phyloP scores from a whole-genome alignment of 2,888 invertebrate genomes.

The Campopleginae sp. region DNA sequence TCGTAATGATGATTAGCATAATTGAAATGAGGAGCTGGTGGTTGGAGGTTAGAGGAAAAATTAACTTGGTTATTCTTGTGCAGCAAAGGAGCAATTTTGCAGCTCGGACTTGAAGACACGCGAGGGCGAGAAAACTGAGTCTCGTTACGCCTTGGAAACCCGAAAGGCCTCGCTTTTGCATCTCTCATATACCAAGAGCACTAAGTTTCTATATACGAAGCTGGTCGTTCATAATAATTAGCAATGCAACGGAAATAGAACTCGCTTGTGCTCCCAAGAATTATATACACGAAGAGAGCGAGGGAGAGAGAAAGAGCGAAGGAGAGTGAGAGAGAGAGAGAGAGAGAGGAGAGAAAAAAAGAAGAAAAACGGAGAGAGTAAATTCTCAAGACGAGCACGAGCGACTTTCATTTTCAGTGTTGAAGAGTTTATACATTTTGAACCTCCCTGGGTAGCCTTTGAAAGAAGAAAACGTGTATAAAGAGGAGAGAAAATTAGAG shows the following conservation, averaged over 20 bases:
- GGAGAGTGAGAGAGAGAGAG: neutral
- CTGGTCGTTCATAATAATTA: slow-evolving; percentile 78
- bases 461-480: neutral
- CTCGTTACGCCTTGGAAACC: slow-evolving; percentile 24
- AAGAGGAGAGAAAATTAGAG: slow-evolving; percentile 7
- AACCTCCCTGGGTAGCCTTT: slow-evolving; percentile 9
- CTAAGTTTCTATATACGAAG: slow-evolving; percentile 36
- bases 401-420: slow-evolving; percentile 42
- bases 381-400: slow-evolving; percentile 39
- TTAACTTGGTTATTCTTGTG: slow-evolving; percentile 57
- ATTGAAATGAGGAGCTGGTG: neutral
- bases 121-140: slow-evolving; percentile 28
- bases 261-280: slow-evolving; percentile 40
- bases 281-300: slow-evolving; percentile 19
- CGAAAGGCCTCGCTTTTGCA: slow-evolving; percentile 38
- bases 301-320: neutral
- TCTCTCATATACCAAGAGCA: slow-evolving; percentile 20
- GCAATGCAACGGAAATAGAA: slow-evolving; percentile 77
- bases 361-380: neutral
- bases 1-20: slow-evolving; percentile 6
- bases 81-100: slow-evolving; percentile 52
- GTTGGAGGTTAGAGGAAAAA: slow-evolving; percentile 1
- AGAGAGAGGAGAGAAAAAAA: neutral
- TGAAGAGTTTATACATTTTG: slow-evolving; percentile 52
- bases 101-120: slow-evolving; percentile 2